phyloP scores from a whole-genome alignment of 2,797 vertebrate species.

The Smutsia temminckii region DNA sequence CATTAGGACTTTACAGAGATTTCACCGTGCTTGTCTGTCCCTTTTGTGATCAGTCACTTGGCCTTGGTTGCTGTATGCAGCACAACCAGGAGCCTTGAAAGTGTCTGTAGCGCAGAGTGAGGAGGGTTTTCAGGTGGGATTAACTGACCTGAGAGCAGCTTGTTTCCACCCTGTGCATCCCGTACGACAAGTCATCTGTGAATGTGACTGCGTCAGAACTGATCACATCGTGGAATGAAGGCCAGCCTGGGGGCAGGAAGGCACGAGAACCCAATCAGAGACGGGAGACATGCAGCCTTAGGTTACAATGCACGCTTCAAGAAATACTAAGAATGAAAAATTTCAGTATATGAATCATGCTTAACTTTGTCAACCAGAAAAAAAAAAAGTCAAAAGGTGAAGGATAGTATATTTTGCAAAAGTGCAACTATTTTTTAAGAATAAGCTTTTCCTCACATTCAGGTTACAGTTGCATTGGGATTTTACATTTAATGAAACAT shows the following conservation, averaged over 20 bases:
- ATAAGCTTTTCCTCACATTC: not conserved
- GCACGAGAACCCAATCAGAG: conserved; percentile 23
- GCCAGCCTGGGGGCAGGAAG: conserved; percentile 91
- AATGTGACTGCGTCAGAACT: conserved; percentile 87
- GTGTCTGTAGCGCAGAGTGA: not conserved
- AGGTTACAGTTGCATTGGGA: not conserved
- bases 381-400: conserved; percentile 10
- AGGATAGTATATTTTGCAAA: not conserved
- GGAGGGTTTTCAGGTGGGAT: conserved; percentile 29
- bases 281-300: not conserved
- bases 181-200: conserved; percentile 93
- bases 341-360: not conserved
- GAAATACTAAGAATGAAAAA: not conserved
- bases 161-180: conserved; percentile 95
- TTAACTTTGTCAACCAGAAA: conserved; percentile 39
- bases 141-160: conserved; percentile 94
- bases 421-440: not conserved
- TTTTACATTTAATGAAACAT: not conserved
- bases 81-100: conserved; percentile 63
- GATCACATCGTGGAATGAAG: conserved; percentile 94
- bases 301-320: conserved; percentile 50
- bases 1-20: not conserved
- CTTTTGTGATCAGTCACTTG: conserved; percentile 50
- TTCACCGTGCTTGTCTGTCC: conserved; percentile 20
- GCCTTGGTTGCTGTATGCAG: conserved; percentile 66